phyloP scores from a whole-genome alignment of 2,113 vertebrate genomes.

The Nibea coibor region DNA sequence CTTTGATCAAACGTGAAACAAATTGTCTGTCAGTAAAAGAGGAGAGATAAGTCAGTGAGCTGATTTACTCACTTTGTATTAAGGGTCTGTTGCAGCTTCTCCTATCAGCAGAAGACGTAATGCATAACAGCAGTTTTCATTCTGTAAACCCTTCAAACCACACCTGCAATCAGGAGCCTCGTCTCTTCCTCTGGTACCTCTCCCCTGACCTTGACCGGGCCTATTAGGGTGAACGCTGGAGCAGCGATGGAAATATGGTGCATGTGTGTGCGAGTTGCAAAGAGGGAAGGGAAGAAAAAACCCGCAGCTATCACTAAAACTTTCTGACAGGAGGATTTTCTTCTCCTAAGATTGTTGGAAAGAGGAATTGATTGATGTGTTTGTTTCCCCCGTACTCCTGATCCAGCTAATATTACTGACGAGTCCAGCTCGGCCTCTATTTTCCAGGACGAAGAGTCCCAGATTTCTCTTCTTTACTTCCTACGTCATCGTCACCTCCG shows the following conservation, averaged over 20 bases:
- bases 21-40: background rate
- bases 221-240: constrained; percentile 35
- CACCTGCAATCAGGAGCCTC: constrained; percentile 39
- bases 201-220: constrained; percentile 23
- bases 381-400: background rate
- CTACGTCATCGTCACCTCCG: no score
- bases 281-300: constrained; percentile 27
- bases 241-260: constrained; percentile 4
- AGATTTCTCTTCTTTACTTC: no score
- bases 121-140: constrained; percentile 11
- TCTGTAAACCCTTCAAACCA: constrained; percentile 10
- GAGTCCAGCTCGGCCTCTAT: no score
- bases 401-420: no score
- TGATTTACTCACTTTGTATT: constrained; percentile 38
- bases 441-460: no score
- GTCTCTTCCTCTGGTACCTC: constrained; percentile 8
- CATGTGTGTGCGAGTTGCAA: background rate
- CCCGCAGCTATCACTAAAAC: constrained; percentile 66
- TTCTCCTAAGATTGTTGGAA: constrained; percentile 34
- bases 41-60: background rate
- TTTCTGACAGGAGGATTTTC: constrained; percentile 35
- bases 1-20: constrained; percentile 12
- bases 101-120: constrained; percentile 15
- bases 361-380: constrained; percentile 37
- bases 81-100: background rate